Evolutionary conservation across 1,140 invertebrate species (phyloP).

Genomic region (Zaprionus camerounensis): DNA sequence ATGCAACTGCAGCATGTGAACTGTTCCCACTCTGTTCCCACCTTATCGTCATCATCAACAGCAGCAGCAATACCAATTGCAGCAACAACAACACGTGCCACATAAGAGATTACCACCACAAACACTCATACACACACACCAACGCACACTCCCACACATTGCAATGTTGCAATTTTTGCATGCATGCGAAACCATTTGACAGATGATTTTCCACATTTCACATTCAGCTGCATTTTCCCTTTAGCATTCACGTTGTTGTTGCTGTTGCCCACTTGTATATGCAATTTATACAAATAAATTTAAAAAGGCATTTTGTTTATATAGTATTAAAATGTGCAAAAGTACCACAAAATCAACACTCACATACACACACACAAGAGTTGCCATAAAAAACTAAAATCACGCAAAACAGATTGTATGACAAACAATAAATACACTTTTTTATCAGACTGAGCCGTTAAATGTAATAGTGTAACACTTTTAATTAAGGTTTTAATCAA

Average conservation of each 20-base stretch:
- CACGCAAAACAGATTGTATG: slow-evolving; percentile 4
- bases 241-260: background rate
- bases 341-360: slow-evolving; percentile 32
- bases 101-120: slow-evolving; percentile 38
- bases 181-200: slow-evolving; percentile 47
- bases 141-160: slow-evolving; percentile 23
- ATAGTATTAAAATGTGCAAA: slow-evolving; percentile 53
- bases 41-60: background rate
- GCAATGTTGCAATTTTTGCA: slow-evolving; percentile 42
- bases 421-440: slow-evolving; percentile 21
- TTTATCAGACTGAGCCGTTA: background rate
- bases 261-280: slow-evolving; percentile 12
- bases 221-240: slow-evolving; percentile 42
- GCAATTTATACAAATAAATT: slow-evolving; percentile 58
- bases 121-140: background rate
- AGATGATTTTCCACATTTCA: slow-evolving; percentile 69
- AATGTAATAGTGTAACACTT: background rate
- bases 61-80: background rate
- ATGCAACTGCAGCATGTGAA: slow-evolving; percentile 46
- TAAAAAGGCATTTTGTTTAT: slow-evolving; percentile 47
- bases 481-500: slow-evolving; percentile 7
- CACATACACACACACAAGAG: slow-evolving; percentile 24
- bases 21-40: slow-evolving; percentile 8
- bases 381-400: slow-evolving; percentile 22
- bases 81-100: slow-evolving; percentile 11